A percentile compares a stretch with the other conserved stretches of the same genome.
These are phyloP conservation scores for Chelon auratus DNA, from an alignment of 2,797 vertebrate species.

Conservation along the genomic window DNA sequence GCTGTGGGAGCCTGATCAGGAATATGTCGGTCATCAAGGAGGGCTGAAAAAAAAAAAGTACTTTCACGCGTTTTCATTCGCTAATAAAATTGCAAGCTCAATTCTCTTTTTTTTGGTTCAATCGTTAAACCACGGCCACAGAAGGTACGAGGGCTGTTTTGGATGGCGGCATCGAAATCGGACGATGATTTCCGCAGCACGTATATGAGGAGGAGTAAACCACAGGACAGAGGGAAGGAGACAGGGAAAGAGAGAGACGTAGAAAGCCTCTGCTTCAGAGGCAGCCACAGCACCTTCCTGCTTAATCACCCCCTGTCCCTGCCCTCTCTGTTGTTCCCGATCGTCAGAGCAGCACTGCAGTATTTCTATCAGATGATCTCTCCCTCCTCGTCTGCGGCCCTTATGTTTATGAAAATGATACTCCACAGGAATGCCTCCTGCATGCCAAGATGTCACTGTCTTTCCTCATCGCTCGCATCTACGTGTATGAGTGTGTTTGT, in stretches of 20 bases:
- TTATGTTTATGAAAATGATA: conserved; percentile 86
- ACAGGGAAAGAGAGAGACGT: conserved; percentile 38
- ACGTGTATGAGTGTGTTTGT: conserved; percentile 54
- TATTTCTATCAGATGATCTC: conserved; percentile 82
- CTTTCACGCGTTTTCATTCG: not conserved
- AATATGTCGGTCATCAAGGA: conserved; percentile 49
- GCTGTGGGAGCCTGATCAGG: conserved; percentile 70
- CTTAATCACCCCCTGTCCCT: conserved; percentile 76
- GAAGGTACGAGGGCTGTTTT: conserved; percentile 28
- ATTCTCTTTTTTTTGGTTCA: not conserved
- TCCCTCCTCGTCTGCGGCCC: conserved; percentile 79
- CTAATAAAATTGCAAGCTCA: not conserved
- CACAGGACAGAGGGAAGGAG: conserved; percentile 53
- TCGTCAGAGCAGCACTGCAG: conserved; percentile 79
- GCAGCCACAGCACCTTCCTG: conserved; percentile 75
- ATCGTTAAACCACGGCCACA: not conserved
- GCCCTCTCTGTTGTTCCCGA: conserved; percentile 78
- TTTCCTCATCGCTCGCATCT: conserved; percentile 76
- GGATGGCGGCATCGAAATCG: conserved; percentile 45
- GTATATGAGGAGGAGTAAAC: conserved; percentile 44
- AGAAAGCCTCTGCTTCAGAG: conserved; percentile 59
- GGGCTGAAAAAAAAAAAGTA: conserved; percentile 11
- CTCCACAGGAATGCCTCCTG: conserved; percentile 82
- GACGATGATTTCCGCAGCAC: conserved; percentile 47
- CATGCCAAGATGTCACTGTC: conserved; percentile 84